Evolutionary conservation across 1,140 invertebrate species (phyloP).

Genomic region (Eumeta japonica): DNA sequence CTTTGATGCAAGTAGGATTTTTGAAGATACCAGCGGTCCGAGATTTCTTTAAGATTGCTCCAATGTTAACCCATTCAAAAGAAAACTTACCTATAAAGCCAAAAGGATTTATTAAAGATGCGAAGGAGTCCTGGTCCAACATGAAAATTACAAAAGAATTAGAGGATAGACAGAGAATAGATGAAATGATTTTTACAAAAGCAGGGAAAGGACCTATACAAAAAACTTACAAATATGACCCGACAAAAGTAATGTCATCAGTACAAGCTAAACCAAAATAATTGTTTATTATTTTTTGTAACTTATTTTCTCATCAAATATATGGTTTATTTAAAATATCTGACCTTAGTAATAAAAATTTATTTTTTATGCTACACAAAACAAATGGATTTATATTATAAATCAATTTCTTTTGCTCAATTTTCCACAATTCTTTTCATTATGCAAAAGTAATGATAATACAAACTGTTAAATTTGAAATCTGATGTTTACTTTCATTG

Average conservation of each 20-base stretch:
- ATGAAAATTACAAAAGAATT: constrained; percentile 77
- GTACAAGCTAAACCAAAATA: constrained; percentile 47
- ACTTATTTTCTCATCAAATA: too few relatives aligned
- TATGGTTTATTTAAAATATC: too few relatives aligned
- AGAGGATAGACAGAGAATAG: constrained; percentile 71
- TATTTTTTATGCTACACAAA: too few relatives aligned
- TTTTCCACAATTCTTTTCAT: too few relatives aligned
- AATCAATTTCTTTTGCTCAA: too few relatives aligned
- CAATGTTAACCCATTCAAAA: constrained; percentile 58
- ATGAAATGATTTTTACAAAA: constrained; percentile 76
- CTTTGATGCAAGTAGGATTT: constrained; percentile 77
- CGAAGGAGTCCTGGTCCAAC: constrained; percentile 84
- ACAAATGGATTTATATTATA: too few relatives aligned
- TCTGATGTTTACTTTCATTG: too few relatives aligned
- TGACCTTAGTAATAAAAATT: too few relatives aligned
- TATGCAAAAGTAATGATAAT: too few relatives aligned
- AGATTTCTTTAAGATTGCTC: constrained; percentile 77
- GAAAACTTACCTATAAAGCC: constrained; percentile 64
- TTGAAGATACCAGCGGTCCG: constrained; percentile 75
- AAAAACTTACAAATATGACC: constrained; percentile 87
- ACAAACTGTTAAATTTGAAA: too few relatives aligned
- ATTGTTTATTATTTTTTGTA: too few relatives aligned
- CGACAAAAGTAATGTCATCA: constrained; percentile 62
- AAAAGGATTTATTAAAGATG: constrained; percentile 74
- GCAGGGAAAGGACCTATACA: constrained; percentile 81